These are phyloP conservation scores for Amphiprion percula DNA, from an alignment of 2,113 vertebrate species.

Conservation along the genomic window DNA sequence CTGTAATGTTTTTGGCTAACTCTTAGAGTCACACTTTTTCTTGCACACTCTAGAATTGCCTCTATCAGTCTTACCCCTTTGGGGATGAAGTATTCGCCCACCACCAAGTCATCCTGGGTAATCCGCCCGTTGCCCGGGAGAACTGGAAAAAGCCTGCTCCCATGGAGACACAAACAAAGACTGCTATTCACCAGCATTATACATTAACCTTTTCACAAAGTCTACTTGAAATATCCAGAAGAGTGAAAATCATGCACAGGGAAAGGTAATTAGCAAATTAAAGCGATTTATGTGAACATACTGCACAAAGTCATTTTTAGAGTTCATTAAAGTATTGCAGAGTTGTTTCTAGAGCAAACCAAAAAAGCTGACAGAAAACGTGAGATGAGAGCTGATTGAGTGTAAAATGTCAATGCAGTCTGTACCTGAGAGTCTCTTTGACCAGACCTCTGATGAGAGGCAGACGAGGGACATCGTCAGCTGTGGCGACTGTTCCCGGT, in stretches of 20 bases:
- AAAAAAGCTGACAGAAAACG: background rate
- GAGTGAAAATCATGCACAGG: background rate
- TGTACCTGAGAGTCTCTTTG: constrained; percentile 93
- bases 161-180: constrained; percentile 63
- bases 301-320: background rate
- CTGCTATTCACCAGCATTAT: constrained; percentile 58
- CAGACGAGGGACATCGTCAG: constrained; percentile 85
- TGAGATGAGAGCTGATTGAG: too few species aligned
- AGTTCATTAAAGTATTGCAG: background rate
- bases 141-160: constrained; percentile 91
- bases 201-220: constrained; percentile 27
- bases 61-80: constrained; percentile 89
- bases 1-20: constrained; percentile 42
- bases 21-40: background rate
- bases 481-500: constrained; percentile 80
- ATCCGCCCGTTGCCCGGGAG: constrained; percentile 93
- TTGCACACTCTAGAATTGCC: constrained; percentile 25
- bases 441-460: constrained; percentile 91
- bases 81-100: constrained; percentile 93
- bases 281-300: background rate
- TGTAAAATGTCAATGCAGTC: background rate
- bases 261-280: background rate
- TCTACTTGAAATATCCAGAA: background rate
- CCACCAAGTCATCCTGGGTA: constrained; percentile 91
- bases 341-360: background rate